Base-by-base conservation (phyloP, 2,797 vertebrate genomes). In the Characodon lateralis region DNA sequence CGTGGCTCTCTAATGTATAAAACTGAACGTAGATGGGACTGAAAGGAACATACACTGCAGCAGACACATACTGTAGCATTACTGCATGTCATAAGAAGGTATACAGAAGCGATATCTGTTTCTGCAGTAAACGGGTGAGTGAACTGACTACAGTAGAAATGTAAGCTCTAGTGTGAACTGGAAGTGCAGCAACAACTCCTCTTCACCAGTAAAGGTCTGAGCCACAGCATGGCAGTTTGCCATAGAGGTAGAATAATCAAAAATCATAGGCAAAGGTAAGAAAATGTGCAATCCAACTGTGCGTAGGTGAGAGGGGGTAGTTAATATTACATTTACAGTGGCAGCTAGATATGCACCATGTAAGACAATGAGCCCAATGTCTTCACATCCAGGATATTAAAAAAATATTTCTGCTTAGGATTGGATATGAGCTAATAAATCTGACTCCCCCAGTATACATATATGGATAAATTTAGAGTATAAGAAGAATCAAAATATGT, bases 261-360 rank as follows among this genome's bases (percentile, higher is more conserved):
- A 87, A 81, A 76, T 55, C 82, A 80, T 13, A 80, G 76, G 76
- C 78, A 86, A 83, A 73, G 63, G 81, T 71, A 84, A 77, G 73
- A 80, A 79, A 78, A 74, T 80, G 79, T 80, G 72, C 50, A 72
- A 84, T 89, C 83, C 77, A 87, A 79, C 85, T 86, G 85, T 86
- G 79, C 70, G 73, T 83, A 90, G 85, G 85, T 86, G 88, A 89
- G 79, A 78, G 81, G 70, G 82, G 84, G 75, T 61, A 78, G 82
- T 78, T 90, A 85, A 89, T 88, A 87, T 90, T 90, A 87, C 78
- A 90, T 85, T 35, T 85, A 72, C 41, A 26, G 82, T 70, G 63
- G 39, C 85, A 83, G 76, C 53, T 31, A 78, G 81, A 80, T 56
- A 73, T 78, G 82, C 74, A 68, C 58, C 50, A 63, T 77, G 72